Base-by-base conservation (phyloP, 2,113 vertebrate genomes). In the Gadus macrocephalus region DNA sequence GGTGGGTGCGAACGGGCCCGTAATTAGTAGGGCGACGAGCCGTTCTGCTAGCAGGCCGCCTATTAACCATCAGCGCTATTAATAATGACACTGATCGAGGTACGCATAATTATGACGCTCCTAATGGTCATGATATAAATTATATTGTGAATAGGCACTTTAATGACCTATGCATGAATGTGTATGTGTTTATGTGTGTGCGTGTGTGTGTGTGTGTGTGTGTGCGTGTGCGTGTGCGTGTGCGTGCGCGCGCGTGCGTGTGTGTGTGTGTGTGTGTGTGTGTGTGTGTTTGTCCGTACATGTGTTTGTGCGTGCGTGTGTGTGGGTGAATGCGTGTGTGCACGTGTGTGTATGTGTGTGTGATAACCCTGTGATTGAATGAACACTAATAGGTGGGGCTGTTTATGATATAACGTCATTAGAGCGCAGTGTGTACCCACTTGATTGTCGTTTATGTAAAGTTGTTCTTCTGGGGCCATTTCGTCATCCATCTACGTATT, bases 91-190 rank as follows among this genome's bases (percentile, higher is more conserved):
- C 79, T 76, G 85, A 90, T 87, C 89, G 89, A 79, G 31, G 80
- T 49, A 68, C 83, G 81, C 53, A 67, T 90, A 90, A 91, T 91
- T 83, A 89, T 87, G 83, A 84, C 84, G 85, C 78, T 89, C 78
- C 85, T 88, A 86, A 90, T 89, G 82, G 85, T 87, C 80, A 86
- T 84, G 81, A 87, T 85, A 80, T 89, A 86, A 90, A 90, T 91
- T 82, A 87, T 81, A 81, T 83, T 86, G 72, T 38, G 70, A 83
- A 79, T 85, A 83, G 78, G 79, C 68, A 69, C 78, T 76, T 86
- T 86, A 86, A 90, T 78, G 58, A 25, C 78, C 64, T 70, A 71
- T 65, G 68, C 61, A 56, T 22, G 20, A 6, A 20, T 27, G 60
- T 62, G 73, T 65, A 68, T 64, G 62, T 19, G 62, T 62, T 22